Percentiles rank a stretch among this genome's conserved stretches.
These are phyloP conservation scores for Caenorhabditis panamensis DNA, from an alignment of 2,888 invertebrate genomes.

Conservation along the genomic window DNA sequence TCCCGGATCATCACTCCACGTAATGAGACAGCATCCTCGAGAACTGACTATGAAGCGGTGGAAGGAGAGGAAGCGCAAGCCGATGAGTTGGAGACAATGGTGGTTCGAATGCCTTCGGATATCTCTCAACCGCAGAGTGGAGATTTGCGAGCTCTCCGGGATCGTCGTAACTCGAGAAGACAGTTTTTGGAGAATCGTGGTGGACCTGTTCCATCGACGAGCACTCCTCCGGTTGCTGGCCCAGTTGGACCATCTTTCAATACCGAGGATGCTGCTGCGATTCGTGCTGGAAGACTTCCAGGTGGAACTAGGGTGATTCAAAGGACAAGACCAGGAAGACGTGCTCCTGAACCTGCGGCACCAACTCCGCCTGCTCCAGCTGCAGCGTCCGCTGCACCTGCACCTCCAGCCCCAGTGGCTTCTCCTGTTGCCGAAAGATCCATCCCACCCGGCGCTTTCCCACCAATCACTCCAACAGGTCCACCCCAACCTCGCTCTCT, in stretches of 20 bases:
- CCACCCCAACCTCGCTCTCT: no score
- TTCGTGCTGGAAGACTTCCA: constrained; percentile 47
- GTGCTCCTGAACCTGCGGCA: constrained; percentile 1
- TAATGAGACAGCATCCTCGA: not conserved
- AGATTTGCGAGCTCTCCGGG: constrained; percentile 41
- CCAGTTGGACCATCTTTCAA: constrained; percentile 41
- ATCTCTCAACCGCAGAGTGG: constrained; percentile 51
- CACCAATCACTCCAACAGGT: no score
- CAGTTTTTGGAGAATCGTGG: constrained; percentile 17
- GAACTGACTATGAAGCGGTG: constrained; percentile 41
- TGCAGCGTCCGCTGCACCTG: no score
- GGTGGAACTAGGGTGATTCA: no score
- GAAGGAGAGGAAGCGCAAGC: constrained; percentile 32
- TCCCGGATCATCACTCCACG: constrained; percentile 30
- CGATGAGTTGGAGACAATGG: constrained; percentile 42
- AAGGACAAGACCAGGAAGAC: constrained; percentile 1
- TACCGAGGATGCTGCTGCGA: constrained; percentile 27
- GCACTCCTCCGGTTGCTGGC: not conserved
- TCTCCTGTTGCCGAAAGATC: no score
- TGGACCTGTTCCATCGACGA: not conserved
- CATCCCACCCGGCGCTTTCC: no score
- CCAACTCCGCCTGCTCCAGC: no score
- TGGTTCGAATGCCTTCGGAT: constrained; percentile 49
- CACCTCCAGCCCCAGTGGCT: no score
- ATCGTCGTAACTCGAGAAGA: constrained; percentile 1